Evolutionary conservation across 2,888 invertebrate genomes (phyloP).

Genomic region (Ectemnius lituratus): DNA sequence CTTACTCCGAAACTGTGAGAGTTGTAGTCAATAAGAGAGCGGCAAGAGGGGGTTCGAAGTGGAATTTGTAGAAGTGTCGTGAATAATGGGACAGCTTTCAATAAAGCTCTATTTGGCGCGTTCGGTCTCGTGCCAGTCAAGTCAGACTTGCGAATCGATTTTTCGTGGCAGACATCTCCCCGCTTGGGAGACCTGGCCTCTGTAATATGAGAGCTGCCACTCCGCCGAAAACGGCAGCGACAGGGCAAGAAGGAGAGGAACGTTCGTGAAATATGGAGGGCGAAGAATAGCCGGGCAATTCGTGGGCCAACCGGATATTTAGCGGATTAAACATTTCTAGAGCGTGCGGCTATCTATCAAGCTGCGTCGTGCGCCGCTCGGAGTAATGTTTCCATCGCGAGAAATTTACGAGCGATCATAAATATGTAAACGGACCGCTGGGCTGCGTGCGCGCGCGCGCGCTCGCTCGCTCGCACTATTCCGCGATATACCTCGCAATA

Average conservation of each 20-base stretch:
- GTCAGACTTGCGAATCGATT: too few species aligned
- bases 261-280: neutral
- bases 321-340: conserved; percentile 15
- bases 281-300: neutral
- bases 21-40: neutral
- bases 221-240: neutral
- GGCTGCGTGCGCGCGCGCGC: neutral
- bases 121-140: too few species aligned
- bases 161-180: too few species aligned
- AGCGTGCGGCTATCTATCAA: neutral
- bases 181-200: too few species aligned
- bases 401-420: neutral
- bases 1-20: neutral
- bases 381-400: neutral
- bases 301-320: conserved; percentile 8
- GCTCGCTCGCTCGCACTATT: too few species aligned
- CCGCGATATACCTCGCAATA: neutral
- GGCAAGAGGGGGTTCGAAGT: neutral
- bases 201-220: too few species aligned
- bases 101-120: neutral
- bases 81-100: conserved; percentile 6
- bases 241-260: neutral
- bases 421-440: conserved; percentile 2
- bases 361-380: too few species aligned
- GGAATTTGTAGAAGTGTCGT: neutral